Conservation (phyloP, 2,797 vertebrate species). For the Poeciliopsis presidionis region DNA sequence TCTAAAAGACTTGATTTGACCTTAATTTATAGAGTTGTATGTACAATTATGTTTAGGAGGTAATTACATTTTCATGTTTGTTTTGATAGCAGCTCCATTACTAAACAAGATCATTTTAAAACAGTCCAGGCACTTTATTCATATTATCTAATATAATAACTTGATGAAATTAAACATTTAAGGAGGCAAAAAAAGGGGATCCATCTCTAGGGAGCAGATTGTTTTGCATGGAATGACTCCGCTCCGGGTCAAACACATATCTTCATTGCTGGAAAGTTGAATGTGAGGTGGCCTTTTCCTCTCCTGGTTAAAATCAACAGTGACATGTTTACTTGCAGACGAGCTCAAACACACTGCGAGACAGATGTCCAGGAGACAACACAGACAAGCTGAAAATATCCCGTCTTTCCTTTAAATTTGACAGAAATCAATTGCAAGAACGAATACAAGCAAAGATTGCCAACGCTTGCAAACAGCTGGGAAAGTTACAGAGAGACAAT, state of each 20-base stretch:
- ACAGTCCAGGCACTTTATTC: background rate
- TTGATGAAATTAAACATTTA: background rate
- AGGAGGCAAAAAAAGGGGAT: background rate
- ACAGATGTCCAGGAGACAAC: background rate
- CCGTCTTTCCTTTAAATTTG: background rate
- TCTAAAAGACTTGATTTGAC: background rate
- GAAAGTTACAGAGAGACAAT: background rate
- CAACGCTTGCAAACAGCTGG: background rate
- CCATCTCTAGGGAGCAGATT: background rate
- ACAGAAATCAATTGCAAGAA: background rate
- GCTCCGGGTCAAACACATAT: background rate
- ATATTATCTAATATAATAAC: background rate
- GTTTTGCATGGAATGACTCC: background rate
- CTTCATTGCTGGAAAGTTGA: background rate
- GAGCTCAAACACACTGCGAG: background rate
- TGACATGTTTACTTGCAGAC: constrained; percentile 2
- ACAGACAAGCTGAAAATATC: background rate
- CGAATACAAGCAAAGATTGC: background rate
- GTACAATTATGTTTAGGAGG: background rate
- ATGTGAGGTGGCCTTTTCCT: background rate
- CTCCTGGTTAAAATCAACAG: background rate
- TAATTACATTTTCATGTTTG: background rate
- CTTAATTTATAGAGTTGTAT: background rate
- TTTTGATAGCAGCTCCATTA: background rate
- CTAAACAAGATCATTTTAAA: background rate